Evolutionary conservation across 2,113 vertebrate genomes (phyloP).

Genomic region (Acanthochromis polyacanthus): DNA sequence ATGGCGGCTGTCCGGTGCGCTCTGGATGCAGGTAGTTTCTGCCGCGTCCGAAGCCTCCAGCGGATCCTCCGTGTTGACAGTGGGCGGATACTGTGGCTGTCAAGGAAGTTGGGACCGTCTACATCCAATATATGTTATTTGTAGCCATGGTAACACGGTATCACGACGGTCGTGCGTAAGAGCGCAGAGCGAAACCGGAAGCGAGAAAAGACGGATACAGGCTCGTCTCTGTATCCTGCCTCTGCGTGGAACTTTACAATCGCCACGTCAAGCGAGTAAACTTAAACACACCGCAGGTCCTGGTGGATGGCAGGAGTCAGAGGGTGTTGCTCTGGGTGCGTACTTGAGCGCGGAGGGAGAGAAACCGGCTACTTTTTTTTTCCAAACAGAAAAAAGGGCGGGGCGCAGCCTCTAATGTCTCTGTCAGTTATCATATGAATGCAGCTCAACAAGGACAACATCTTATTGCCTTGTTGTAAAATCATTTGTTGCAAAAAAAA

Average conservation of each 20-base stretch:
- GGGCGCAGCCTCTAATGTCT: constrained; percentile 15
- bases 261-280: background rate
- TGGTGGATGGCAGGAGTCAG: background rate
- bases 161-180: constrained; percentile 38
- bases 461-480: background rate
- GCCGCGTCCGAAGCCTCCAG: constrained; percentile 36
- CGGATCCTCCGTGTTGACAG: constrained; percentile 45
- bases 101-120: constrained; percentile 54
- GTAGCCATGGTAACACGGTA: constrained; percentile 58
- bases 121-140: constrained; percentile 25
- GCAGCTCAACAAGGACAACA: background rate
- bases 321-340: background rate
- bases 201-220: background rate
- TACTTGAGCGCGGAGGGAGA: background rate
- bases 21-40: constrained; percentile 29
- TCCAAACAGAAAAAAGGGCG: constrained; percentile 42
- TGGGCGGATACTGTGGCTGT: constrained; percentile 46
- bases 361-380: constrained; percentile 9
- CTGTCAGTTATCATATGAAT: constrained; percentile 16
- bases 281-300: background rate
- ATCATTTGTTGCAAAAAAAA: background rate
- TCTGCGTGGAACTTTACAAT: background rate
- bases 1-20: constrained; percentile 30
- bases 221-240: background rate
- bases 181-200: constrained; percentile 49